Evolutionary conservation across 1,140 invertebrate species (phyloP), one percentile per base, ranked within the genome.

Genomic region (Drosophila fuyamai): DNA sequence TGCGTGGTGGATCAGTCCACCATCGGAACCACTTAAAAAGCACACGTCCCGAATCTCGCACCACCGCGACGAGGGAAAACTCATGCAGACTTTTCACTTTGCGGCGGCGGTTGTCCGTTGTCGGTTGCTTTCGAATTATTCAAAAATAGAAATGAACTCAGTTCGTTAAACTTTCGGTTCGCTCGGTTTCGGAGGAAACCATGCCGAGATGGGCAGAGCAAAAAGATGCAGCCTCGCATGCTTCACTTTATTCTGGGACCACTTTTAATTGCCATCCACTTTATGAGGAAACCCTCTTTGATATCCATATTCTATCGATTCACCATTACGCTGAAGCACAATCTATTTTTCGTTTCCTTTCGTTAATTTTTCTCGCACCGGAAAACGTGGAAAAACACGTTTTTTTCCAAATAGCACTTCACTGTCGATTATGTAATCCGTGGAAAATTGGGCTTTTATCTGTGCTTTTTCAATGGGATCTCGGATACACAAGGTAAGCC

Each of bases 131-230:
- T 88, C 73, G 84, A 78, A 89, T 89, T 81, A 61, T 89, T 84
- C 89, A 90, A 92, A 92, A 92, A 92, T 92, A 92, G 91, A 92
- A 92, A 92, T 92, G 91, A 92, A 92, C 91, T 92, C 91, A 92
- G 91, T 92, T 92, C 91, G 91, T 92, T 92, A 92, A 92, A 92
- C 91, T 92, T 91, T 90, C 67, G 68, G 60, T 12, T 53, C 32
- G 48, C n/a, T 53, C 10, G n/a, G 47, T 12, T 12, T 88, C 70
- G 74, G 72, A 82, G 32, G 74, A 86, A 81, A 86, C 65, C 81
- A 84, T 81, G 77, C 72, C 76, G 79, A 78, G 57, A 38, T 10
- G 29, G 8, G 29, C 36, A 38, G 36, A 35, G 48, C 48, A 51
- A 35, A 32, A 50, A 51, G 48, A 51, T 78, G 71, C 76, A 67